phyloP scores from a whole-genome alignment of 2,797 vertebrate genomes.

The Chelidonichthys spinosus region DNA sequence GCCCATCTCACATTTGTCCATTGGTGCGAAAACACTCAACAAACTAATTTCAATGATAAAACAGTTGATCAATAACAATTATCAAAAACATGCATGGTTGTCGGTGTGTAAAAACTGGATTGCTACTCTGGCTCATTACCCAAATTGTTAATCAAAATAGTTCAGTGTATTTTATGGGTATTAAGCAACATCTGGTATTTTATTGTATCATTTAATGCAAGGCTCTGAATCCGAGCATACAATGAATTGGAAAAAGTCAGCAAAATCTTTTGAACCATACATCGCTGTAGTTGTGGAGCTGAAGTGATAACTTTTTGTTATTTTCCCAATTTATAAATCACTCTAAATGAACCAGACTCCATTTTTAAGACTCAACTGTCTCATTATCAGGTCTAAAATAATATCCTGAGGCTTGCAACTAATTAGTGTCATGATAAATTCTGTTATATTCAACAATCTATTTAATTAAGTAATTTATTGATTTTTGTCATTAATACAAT shows the following conservation, averaged over 20 bases:
- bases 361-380: too few species aligned
- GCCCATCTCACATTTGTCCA: background rate
- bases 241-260: background rate
- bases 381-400: too few species aligned
- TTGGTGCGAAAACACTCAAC: background rate
- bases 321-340: too few species aligned
- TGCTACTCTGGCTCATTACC: background rate
- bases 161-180: background rate
- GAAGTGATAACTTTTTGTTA: too few species aligned
- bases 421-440: too few species aligned
- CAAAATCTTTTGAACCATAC: background rate
- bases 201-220: background rate
- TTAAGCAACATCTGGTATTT: background rate
- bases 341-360: too few species aligned
- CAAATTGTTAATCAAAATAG: background rate
- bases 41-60: background rate
- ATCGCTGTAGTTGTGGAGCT: background rate
- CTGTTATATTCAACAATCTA: too few species aligned
- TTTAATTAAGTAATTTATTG: too few species aligned
- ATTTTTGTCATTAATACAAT: too few species aligned
- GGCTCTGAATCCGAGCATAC: background rate
- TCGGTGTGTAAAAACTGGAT: background rate
- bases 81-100: background rate
- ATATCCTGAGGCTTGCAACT: too few species aligned
- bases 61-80: background rate